phyloP scores from a whole-genome alignment of 2,888 invertebrate species.

The Trichopria drosophilae region DNA sequence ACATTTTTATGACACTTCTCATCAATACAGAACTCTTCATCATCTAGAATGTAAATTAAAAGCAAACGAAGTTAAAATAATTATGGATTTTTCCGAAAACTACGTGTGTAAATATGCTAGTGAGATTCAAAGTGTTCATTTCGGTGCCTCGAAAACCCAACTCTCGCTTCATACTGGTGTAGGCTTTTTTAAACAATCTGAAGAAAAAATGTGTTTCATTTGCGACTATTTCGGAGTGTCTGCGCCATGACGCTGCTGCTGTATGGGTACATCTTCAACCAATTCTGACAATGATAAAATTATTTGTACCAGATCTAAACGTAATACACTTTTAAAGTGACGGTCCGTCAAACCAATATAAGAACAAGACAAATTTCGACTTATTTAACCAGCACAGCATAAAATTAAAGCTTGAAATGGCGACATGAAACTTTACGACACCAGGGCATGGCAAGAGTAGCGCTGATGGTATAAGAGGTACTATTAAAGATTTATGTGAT shows the following conservation, averaged over 20 bases:
- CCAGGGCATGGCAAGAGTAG: constrained; percentile 4
- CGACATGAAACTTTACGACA: constrained; percentile 1
- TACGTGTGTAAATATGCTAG: neutral
- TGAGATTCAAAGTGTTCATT: no score
- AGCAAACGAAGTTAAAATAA: no score
- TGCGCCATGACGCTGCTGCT: constrained; percentile 1
- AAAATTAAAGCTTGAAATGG: neutral
- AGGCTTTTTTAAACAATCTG: neutral
- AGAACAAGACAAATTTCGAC: constrained; percentile 3
- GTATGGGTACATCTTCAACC: neutral
- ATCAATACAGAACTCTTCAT: no score
- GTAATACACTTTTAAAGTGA: no score
- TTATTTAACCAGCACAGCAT: neutral
- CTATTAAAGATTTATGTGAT: neutral
- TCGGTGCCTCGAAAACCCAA: constrained; percentile 3
- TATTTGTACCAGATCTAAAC: no score
- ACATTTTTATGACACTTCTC: no score
- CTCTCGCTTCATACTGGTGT: constrained; percentile 1
- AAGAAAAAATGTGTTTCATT: neutral
- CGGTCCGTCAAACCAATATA: neutral
- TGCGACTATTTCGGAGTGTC: neutral
- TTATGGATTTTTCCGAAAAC: constrained; percentile 3
- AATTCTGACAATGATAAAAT: no score
- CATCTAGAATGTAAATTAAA: no score
- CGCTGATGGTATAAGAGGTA: constrained; percentile 2